Percentiles rank a stretch among this genome's conserved stretches.
These are phyloP conservation scores for Phainopepla nitens DNA, from an alignment of 2,113 vertebrate genomes.

Conservation along the genomic window DNA sequence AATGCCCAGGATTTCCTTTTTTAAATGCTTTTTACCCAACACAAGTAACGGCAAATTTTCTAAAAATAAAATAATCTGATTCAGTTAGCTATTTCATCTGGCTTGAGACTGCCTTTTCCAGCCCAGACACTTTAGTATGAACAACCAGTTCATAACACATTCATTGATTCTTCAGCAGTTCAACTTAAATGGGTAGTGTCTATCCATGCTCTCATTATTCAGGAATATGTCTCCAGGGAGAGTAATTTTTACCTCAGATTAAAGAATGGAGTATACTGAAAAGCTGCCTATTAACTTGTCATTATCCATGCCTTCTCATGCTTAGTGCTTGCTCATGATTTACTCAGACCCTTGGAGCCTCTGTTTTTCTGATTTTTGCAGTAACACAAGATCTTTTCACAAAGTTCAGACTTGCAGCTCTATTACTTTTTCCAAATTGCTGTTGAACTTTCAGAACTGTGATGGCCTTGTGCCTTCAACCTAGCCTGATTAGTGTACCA, in stretches of 20 bases:
- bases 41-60: background rate
- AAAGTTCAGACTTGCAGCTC: background rate
- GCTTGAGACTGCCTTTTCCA: background rate
- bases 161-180: background rate
- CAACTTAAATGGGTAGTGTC: background rate
- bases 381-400: conserved; percentile 27
- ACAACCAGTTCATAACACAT: background rate
- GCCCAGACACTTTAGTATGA: background rate
- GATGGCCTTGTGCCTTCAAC: background rate
- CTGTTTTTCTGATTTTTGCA: conserved; percentile 31
- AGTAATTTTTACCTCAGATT: background rate
- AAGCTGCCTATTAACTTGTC: background rate
- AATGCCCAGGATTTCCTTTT: background rate
- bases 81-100: background rate
- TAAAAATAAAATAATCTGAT: background rate
- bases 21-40: background rate
- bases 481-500: background rate
- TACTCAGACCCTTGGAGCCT: background rate
- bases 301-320: conserved; percentile 8
- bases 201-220: background rate
- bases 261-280: background rate
- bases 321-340: conserved; percentile 13
- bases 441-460: background rate
- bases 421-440: background rate
- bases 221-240: background rate